phyloP scores from a whole-genome alignment of 2,113 vertebrate species.

The Hypomesus transpacificus region DNA sequence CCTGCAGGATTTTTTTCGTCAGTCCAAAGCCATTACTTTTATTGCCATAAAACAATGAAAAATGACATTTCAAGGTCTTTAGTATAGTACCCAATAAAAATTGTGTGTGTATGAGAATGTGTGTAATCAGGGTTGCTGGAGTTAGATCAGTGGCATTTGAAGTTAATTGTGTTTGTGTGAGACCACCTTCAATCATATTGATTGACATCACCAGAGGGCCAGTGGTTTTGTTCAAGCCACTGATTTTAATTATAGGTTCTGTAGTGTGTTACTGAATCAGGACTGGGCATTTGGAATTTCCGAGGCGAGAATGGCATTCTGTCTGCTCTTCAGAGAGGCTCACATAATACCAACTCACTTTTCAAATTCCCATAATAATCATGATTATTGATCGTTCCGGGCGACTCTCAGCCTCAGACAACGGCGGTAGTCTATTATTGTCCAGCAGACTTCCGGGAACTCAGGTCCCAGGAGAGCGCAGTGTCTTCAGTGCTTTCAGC shows the following conservation, averaged over 20 bases:
- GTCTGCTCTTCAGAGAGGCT: neutral
- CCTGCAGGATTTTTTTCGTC: slow-evolving; percentile 15
- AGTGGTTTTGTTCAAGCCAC: slow-evolving; percentile 13
- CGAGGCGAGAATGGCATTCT: neutral
- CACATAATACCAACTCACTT: too few species aligned
- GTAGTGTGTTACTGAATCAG: slow-evolving; percentile 24
- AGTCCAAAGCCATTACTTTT: too few species aligned
- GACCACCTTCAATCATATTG: slow-evolving; percentile 36
- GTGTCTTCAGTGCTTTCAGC: too few species aligned
- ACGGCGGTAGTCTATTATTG: too few species aligned
- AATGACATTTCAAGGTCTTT: too few species aligned
- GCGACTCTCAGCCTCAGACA: too few species aligned
- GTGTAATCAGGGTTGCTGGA: neutral
- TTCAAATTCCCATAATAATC: too few species aligned
- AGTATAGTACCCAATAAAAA: too few species aligned
- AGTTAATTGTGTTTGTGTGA: slow-evolving; percentile 46
- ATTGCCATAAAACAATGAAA: too few species aligned
- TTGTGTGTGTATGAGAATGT: neutral
- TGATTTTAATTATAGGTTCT: slow-evolving; percentile 26
- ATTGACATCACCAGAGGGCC: slow-evolving; percentile 19
- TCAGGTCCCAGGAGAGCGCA: too few species aligned
- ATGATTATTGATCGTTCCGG: too few species aligned
- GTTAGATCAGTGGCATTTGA: slow-evolving; percentile 49
- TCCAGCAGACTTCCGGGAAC: too few species aligned
- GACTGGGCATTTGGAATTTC: neutral